phyloP scores from a whole-genome alignment of 2,888 invertebrate species.

The Poecilus cupreus region DNA sequence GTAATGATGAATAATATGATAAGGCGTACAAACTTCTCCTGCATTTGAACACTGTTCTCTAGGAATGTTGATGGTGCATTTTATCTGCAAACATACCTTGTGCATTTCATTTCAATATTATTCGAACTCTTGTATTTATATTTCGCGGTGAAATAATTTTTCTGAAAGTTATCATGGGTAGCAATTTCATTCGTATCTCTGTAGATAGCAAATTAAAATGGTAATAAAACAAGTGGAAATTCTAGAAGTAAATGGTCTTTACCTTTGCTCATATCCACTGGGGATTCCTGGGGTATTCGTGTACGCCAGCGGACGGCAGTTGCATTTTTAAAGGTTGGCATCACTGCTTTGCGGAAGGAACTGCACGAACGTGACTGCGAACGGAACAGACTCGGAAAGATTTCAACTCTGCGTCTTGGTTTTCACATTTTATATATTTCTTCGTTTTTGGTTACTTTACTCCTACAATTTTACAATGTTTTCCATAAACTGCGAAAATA shows the following conservation, averaged over 20 bases:
- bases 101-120: too few relatives aligned
- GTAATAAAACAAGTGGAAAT: constrained; percentile 36
- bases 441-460: too few relatives aligned
- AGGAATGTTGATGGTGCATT: not conserved
- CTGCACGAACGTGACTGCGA: constrained; percentile 26
- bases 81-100: not conserved
- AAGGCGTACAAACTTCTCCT: constrained; percentile 19
- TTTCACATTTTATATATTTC: constrained; percentile 16
- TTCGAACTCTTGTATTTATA: not conserved
- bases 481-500: too few relatives aligned
- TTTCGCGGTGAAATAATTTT: not conserved
- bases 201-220: constrained; percentile 35
- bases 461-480: too few relatives aligned
- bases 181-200: constrained; percentile 25
- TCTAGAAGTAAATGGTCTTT: constrained; percentile 36
- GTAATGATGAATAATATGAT: constrained; percentile 56
- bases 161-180: not conserved
- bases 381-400: not conserved
- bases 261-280: constrained; percentile 19
- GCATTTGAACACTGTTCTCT: not conserved
- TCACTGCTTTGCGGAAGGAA: not conserved
- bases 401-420: constrained; percentile 7
- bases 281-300: not conserved
- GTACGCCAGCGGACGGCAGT: not conserved
- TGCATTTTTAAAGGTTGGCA: constrained; percentile 28